Evolutionary conservation across 1,140 invertebrate genomes (phyloP).

Genomic region (Cyclina sinensis): DNA sequence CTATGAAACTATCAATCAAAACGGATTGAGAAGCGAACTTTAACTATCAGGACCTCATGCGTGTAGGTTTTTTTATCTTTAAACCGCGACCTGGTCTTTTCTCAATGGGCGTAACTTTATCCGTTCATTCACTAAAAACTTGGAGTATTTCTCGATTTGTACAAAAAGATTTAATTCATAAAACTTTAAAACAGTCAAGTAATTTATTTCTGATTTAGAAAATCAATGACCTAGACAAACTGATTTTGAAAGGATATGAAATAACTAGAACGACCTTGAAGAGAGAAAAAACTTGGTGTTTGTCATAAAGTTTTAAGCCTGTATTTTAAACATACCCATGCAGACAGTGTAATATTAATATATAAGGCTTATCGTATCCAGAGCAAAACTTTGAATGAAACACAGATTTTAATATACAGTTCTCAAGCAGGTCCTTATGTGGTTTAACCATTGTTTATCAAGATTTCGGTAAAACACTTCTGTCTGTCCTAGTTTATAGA

Average conservation of each 20-base stretch:
- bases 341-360: no score
- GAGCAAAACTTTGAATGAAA: no score
- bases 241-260: slow-evolving; percentile 30
- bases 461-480: no score
- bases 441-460: no score
- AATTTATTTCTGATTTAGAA: slow-evolving; percentile 29
- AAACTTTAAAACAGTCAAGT: slow-evolving; percentile 60
- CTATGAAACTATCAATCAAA: slow-evolving; percentile 45
- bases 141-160: slow-evolving; percentile 39
- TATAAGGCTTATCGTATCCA: no score
- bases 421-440: no score
- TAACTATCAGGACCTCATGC: slow-evolving; percentile 39
- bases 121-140: slow-evolving; percentile 57
- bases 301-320: no score
- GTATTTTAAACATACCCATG: no score
- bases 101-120: slow-evolving; percentile 57
- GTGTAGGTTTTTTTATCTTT: slow-evolving; percentile 51
- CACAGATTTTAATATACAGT: no score
- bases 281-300: no score
- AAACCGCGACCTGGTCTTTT: slow-evolving; percentile 41
- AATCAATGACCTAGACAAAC: slow-evolving; percentile 38
- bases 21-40: neutral
- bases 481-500: no score
- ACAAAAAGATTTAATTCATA: slow-evolving; percentile 56
- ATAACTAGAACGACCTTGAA: slow-evolving; percentile 6